A percentile compares a stretch with the other conserved stretches of the same genome.
Conservation (phyloP, 2,888 invertebrate species). For the Invenusta paracnida region DNA sequence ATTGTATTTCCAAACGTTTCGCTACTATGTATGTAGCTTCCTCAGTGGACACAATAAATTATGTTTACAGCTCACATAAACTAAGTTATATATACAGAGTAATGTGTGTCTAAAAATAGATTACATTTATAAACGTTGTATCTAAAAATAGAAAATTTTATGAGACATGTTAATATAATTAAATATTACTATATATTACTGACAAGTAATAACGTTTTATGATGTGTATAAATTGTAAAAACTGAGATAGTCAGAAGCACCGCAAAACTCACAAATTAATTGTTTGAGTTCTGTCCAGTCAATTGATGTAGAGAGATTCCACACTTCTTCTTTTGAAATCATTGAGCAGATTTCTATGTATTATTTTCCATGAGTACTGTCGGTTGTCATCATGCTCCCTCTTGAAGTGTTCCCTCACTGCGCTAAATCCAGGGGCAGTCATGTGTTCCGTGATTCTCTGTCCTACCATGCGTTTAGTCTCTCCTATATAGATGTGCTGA, state of each 20-base stretch:
- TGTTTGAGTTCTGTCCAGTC: not conserved
- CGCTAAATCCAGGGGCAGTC: not conserved
- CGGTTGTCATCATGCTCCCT: not conserved
- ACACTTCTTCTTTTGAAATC: not conserved
- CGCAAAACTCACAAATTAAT: not conserved
- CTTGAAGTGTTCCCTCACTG: not conserved
- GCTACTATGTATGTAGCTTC: not conserved
- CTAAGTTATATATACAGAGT: not conserved
- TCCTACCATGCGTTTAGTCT: not conserved
- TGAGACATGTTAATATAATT: not conserved
- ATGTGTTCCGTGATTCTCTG: not conserved
- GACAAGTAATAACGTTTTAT: no score
- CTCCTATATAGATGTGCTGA: not conserved
- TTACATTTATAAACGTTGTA: not conserved
- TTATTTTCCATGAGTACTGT: not conserved
- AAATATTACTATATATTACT: not conserved
- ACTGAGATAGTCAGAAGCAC: no score
- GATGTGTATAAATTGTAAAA: no score
- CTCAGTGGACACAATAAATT: not conserved
- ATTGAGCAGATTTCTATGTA: not conserved
- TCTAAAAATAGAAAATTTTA: not conserved
- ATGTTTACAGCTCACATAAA: not conserved
- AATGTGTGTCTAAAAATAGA: not conserved
- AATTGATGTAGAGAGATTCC: not conserved
- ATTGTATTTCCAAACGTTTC: not conserved